A percentile compares a stretch with the other conserved stretches of the same genome.
Evolutionary conservation across 2,797 vertebrate genomes (phyloP).

Genomic region (Anas georgica): DNA sequence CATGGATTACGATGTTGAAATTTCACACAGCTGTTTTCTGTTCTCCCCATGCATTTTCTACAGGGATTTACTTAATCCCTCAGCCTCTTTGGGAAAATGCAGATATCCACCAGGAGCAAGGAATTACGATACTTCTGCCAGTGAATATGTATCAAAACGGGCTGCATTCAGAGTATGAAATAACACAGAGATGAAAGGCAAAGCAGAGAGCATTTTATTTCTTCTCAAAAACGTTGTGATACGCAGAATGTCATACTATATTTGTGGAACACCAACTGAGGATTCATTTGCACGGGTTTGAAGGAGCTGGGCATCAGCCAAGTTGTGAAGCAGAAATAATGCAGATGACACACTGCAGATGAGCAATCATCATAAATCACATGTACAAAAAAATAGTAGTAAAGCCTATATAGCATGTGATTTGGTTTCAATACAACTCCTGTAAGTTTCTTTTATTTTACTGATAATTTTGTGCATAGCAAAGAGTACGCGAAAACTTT

Average conservation of each 20-base stretch:
- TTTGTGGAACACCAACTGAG: not conserved
- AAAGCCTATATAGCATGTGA: not conserved
- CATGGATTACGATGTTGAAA: constrained; percentile 38
- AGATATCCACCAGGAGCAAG: constrained; percentile 38
- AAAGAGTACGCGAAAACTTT: not conserved
- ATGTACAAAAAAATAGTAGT: not conserved
- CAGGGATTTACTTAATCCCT: constrained; percentile 62
- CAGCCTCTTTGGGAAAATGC: constrained; percentile 36
- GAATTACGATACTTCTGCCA: constrained; percentile 35
- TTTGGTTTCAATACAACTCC: not conserved
- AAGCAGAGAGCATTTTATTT: constrained; percentile 4
- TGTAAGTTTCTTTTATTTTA: not conserved
- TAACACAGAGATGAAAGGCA: constrained; percentile 17
- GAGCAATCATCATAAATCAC: not conserved
- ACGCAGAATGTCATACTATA: not conserved
- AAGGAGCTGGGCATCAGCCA: not conserved
- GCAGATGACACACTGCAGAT: not conserved
- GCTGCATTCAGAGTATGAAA: constrained; percentile 26
- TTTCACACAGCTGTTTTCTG: constrained; percentile 25
- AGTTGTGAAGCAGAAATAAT: not conserved
- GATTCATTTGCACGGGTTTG: not conserved
- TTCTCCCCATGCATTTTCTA: constrained; percentile 25
- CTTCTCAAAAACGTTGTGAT: not conserved
- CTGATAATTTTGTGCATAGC: not conserved
- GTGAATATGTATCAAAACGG: constrained; percentile 38